These are phyloP conservation scores for Rhopilema esculentum DNA, from an alignment of 30 jellyfish, hydroid and myxozoan genomes.

Conservation along the genomic window DNA sequence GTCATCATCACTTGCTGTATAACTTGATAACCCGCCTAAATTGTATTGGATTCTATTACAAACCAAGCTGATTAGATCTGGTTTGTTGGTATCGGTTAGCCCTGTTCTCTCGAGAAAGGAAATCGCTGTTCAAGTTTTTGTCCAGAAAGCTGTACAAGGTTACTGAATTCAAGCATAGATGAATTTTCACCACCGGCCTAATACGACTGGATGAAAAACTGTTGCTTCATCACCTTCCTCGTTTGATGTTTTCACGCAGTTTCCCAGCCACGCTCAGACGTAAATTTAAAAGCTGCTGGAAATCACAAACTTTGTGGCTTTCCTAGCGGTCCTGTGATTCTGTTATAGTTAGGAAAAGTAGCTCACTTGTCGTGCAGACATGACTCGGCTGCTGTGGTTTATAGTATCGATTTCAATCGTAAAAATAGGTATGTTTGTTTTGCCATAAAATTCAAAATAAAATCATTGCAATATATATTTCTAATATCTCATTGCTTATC, in stretches of 20 bases:
- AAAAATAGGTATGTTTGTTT: neutral
- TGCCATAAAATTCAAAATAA: neutral
- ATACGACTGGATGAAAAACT: neutral
- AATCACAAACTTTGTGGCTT: conserved; percentile 1
- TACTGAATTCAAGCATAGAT: neutral
- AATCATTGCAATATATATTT: neutral
- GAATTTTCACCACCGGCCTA: neutral
- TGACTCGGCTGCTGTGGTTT: neutral
- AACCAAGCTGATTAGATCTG: neutral
- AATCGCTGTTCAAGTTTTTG: neutral
- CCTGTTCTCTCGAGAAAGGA: neutral
- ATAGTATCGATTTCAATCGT: neutral
- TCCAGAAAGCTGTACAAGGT: neutral
- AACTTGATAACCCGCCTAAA: neutral
- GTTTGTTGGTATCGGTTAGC: neutral
- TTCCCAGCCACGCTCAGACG: conserved; percentile 12
- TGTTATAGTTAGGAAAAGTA: neutral
- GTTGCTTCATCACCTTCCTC: conserved; percentile 5
- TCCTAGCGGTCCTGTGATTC: neutral
- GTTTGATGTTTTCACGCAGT: conserved; percentile 5
- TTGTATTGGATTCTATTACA: neutral
- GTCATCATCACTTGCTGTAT: neutral
- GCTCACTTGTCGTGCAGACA: neutral
- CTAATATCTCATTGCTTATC: neutral
- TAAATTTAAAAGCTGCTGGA: conserved; percentile 4